A percentile compares a stretch with the other conserved stretches of the same genome.
Conservation (phyloP, 2,888 invertebrate species). For the Lasioglossum calceatum region DNA sequence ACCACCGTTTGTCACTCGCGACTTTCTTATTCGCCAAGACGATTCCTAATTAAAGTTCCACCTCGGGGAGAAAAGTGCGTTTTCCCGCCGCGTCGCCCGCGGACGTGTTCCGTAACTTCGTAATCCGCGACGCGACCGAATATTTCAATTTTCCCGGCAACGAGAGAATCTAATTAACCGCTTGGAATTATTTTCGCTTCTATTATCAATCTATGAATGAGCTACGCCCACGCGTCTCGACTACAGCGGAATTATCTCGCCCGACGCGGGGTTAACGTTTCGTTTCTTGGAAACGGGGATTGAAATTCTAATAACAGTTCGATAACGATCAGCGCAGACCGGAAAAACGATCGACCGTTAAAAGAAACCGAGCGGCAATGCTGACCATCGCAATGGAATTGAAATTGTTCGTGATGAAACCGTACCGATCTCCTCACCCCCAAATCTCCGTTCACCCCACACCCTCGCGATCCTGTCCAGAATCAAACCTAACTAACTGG, state of each 20-base stretch:
- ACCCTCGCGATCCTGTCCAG: constrained; percentile 7
- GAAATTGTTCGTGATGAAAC: constrained; percentile 55
- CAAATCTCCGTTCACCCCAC: neutral
- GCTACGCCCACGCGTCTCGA: neutral
- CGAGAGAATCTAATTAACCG: neutral
- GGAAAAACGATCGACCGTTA: constrained; percentile 12
- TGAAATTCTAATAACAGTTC: neutral
- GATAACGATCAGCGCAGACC: neutral
- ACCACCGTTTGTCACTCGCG: neutral
- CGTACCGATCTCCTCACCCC: neutral
- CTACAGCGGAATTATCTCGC: neutral
- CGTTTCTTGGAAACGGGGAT: neutral
- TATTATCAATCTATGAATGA: neutral
- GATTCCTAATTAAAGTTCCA: neutral
- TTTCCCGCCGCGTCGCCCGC: neutral
- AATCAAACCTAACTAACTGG: constrained; percentile 47
- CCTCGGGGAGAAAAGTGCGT: neutral
- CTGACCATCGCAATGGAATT: constrained; percentile 39
- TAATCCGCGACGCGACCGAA: neutral
- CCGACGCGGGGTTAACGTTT: neutral
- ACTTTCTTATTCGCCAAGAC: neutral
- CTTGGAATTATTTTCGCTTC: neutral
- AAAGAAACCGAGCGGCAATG: neutral
- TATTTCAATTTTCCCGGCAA: neutral
- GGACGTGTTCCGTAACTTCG: neutral